Conservation (phyloP, 2,888 invertebrate species). For the Xanthia togata region DNA sequence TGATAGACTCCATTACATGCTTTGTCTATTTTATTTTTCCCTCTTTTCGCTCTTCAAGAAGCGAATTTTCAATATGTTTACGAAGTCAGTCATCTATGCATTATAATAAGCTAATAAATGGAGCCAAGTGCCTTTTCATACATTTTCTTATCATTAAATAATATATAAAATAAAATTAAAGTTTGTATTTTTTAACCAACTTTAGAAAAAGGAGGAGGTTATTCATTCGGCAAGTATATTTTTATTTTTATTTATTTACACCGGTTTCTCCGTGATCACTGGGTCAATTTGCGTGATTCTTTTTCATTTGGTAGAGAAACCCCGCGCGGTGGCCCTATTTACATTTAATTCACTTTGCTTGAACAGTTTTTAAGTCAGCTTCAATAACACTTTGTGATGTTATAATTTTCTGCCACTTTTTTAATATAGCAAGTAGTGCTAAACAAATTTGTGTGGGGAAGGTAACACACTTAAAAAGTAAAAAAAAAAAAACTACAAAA, state of each 20-base stretch:
- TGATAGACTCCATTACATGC: neutral
- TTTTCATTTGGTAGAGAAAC: neutral
- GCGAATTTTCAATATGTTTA: neutral
- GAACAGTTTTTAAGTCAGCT: neutral
- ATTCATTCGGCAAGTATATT: constrained; percentile 23
- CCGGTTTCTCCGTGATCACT: neutral
- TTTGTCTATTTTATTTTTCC: neutral
- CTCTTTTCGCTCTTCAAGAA: neutral
- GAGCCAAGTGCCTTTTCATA: neutral
- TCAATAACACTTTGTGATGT: constrained; percentile 12
- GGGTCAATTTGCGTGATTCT: neutral
- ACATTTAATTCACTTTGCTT: constrained; percentile 14
- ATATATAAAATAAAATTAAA: constrained; percentile 13
- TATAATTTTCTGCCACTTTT: neutral
- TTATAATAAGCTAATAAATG: neutral
- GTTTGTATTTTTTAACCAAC: constrained; percentile 20
- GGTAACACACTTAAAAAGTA: neutral
- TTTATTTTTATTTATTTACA: constrained; percentile 8
- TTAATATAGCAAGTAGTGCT: neutral
- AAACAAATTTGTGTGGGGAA: neutral
- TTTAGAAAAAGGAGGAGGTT: constrained; percentile 27
- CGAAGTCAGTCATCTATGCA: neutral
- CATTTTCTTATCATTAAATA: neutral
- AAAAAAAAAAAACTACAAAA: too few species aligned
- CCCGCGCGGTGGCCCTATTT: neutral